Conservation (phyloP, 2,113 vertebrate genomes). For the Neopipo cinnamomea region DNA sequence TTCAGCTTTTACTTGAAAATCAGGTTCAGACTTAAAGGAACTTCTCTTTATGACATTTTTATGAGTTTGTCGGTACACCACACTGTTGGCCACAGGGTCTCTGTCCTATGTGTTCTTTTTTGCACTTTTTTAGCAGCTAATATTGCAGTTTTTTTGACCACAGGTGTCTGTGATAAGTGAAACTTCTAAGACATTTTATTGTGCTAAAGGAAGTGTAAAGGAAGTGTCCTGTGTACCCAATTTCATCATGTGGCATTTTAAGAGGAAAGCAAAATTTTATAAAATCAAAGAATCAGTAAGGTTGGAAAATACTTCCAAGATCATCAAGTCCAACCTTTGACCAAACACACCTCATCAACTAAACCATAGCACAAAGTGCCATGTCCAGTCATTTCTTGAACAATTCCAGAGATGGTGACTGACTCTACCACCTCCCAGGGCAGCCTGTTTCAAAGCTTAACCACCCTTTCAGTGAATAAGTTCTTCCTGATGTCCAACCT, state of each 20-base stretch:
- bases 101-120: neutral
- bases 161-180: neutral
- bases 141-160: neutral
- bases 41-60: neutral
- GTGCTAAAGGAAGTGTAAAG: neutral
- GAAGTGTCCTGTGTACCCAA: neutral
- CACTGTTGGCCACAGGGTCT: neutral
- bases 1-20: neutral
- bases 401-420: neutral
- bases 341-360: neutral
- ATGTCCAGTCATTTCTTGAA: neutral
- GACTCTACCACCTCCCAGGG: neutral
- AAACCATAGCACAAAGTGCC: neutral
- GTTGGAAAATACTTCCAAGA: neutral
- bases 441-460: neutral
- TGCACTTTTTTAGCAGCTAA: neutral
- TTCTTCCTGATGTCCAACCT: neutral
- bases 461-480: neutral
- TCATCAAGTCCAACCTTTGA: neutral
- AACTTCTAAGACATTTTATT: neutral
- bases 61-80: neutral
- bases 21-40: neutral
- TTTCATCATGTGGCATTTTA: neutral
- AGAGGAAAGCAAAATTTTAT: neutral
- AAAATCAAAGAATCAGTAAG: neutral